Evolutionary conservation across 2,113 vertebrate genomes (phyloP), one percentile per base, ranked within the genome.

Genomic region (Dunckerocampus dactyliophorus): DNA sequence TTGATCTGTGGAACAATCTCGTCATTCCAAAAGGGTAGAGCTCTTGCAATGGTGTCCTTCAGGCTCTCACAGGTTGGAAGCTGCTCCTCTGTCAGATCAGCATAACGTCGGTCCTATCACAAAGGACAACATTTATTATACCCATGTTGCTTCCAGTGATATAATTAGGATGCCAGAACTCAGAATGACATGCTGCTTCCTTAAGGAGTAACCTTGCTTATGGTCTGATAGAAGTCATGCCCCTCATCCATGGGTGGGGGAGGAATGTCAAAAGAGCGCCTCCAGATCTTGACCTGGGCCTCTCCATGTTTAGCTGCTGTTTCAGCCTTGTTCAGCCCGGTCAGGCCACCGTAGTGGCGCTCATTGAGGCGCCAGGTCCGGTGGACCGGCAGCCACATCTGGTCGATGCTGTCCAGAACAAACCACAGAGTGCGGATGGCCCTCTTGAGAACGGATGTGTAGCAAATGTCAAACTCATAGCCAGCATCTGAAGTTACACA

Each of bases 271-370:
- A 90, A 96, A 45, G 95, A 96, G 21, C 95, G 91, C 59, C 95
- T 91, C 95, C 95, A 96, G 87, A 96, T 87, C 83, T 96, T 96
- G 39, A 96, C 95, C 83, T 96, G 94, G 71, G 92, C 93, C 56
- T 96, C 95, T 8, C 95, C 95, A 0, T 96, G 95, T 74, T 93
- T 94, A 22, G 89, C 93, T 0, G 94, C 95, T 0, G 95, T 96
- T 84, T 96, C 94, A 0, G 95, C 93, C 82, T 96, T 96, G 89
- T 95, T 95, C 49, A 95, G 91, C 42, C 94, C 95, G 0, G 93
- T 96, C 74, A 96, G 90, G 20, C 94, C 95, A 0, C 95, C 94
- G 0, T 96, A 96, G 85, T 96, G 95, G 8, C 95, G 91, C 82
- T 96, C 95, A 0, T 96, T 96, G 59, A 96, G 92, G 24, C 93